Base-by-base conservation (phyloP, 2,888 invertebrate genomes). In the Phengaris arion region DNA sequence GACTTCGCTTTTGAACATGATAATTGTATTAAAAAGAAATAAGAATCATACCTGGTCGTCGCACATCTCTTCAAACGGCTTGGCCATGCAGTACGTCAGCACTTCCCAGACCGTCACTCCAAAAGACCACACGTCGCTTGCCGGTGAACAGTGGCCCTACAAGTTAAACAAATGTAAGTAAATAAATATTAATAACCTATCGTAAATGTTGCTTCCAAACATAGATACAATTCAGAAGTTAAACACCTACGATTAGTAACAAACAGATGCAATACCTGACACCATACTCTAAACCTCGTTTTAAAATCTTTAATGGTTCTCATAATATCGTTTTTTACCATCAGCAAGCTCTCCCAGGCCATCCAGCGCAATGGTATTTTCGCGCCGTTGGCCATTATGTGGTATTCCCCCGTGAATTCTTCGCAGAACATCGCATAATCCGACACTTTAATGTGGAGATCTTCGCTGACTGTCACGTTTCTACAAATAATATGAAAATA, bases 101-200 rank as follows among this genome's bases (percentile, higher is more conserved):
- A 98, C 95, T 87, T 98, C 98, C 98, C 98, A 98, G 68, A 98
- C 94, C 0, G 98, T 97, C 51, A 98, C 96, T 7, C 97, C 98
- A 85, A 98, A 98, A 0, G 98, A 96, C 98, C 98, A 98, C 2
- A 98, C 97, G 87, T 98, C 98, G 80, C 97, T 97, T 83, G 96
- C 96, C 48, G 97, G 96, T 74, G 97, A 97, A 90, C 96, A 98
- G 87, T 97, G 96, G 52, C 97, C 97, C 98, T 98, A 90, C 10
- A 87, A 85, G 68, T 78, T 78, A 68, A 35, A 51, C 57, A 75
- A 77, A 48, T 78, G 77, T 78, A 68, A n/a, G 69, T 48, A 68
- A 35, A 64, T 73, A 64, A 76, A 69, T 54, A 48, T 6, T 52
- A 4, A 35, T 2, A 35, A 35, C 35, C 35, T 35, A 35, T 35